Evolutionary conservation across 2,113 vertebrate genomes (phyloP).

Genomic region (Heliornis fulica): DNA sequence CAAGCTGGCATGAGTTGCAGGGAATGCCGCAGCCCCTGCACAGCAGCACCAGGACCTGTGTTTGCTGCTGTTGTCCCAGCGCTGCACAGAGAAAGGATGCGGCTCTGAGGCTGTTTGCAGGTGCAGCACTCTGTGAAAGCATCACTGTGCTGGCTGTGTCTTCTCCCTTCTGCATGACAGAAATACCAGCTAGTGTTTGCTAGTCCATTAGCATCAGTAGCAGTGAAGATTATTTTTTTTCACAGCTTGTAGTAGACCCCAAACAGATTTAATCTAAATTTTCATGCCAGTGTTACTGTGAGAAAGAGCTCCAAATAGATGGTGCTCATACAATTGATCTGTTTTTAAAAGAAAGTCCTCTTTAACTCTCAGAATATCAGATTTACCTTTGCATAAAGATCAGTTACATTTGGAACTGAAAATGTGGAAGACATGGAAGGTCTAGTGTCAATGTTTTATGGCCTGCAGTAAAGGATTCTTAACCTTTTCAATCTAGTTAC

Average conservation of each 20-base stretch:
- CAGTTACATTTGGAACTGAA: neutral
- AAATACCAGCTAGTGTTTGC: neutral
- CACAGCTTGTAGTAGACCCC: neutral
- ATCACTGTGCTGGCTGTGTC: too few species aligned
- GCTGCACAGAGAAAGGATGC: neutral
- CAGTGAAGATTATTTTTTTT: neutral
- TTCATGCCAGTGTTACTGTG: neutral
- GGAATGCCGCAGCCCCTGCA: neutral
- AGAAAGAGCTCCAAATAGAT: neutral
- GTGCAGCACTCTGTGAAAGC: neutral
- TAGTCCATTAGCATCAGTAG: neutral
- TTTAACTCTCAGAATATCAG: neutral
- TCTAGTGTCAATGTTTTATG: neutral
- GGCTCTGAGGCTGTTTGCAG: neutral
- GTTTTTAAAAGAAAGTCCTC: neutral
- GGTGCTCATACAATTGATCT: neutral
- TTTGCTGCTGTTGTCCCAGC: neutral
- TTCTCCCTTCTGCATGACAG: neutral
- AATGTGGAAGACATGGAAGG: neutral
- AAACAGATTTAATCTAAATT: neutral
- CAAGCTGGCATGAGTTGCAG: fast-evolving
- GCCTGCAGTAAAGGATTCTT: neutral
- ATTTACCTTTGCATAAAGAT: neutral
- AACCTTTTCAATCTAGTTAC: neutral
- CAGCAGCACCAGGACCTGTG: neutral